A percentile compares a stretch with the other conserved stretches of the same genome.
Conservation (phyloP, 2,113 vertebrate species). For the Chlorodrepanis virens region DNA sequence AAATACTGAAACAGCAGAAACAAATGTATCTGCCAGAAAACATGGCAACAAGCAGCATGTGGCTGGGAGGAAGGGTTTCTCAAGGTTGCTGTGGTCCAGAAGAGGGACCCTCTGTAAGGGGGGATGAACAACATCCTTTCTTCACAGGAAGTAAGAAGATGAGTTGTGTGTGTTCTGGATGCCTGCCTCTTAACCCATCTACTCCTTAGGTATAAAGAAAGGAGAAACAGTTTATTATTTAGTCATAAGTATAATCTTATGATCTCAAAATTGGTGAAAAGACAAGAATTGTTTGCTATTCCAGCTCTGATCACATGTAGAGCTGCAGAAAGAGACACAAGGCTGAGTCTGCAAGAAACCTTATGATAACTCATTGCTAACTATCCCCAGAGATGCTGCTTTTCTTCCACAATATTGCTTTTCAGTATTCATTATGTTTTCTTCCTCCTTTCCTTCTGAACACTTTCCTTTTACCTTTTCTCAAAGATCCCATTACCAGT, state of each 20-base stretch:
- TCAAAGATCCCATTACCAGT: background rate
- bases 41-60: background rate
- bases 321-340: constrained; percentile 1
- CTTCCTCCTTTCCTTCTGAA: background rate
- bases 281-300: constrained; percentile 11
- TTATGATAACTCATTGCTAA: constrained; percentile 38
- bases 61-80: background rate
- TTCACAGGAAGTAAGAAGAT: background rate
- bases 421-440: background rate
- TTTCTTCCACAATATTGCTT: background rate
- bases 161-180: background rate
- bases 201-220: background rate
- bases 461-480: background rate
- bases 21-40: background rate
- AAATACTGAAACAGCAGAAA: background rate
- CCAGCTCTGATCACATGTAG: constrained; percentile 13
- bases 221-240: constrained; percentile 25
- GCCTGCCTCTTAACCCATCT: background rate
- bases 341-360: constrained; percentile 36
- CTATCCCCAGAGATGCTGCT: constrained; percentile 11
- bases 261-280: constrained; percentile 26
- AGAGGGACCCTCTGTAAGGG: background rate
- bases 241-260: constrained; percentile 44
- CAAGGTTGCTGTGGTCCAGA: background rate
- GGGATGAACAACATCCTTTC: background rate